These are phyloP conservation scores for Cryptus armator DNA, from an alignment of 2,888 invertebrate genomes.

Conservation along the genomic window DNA sequence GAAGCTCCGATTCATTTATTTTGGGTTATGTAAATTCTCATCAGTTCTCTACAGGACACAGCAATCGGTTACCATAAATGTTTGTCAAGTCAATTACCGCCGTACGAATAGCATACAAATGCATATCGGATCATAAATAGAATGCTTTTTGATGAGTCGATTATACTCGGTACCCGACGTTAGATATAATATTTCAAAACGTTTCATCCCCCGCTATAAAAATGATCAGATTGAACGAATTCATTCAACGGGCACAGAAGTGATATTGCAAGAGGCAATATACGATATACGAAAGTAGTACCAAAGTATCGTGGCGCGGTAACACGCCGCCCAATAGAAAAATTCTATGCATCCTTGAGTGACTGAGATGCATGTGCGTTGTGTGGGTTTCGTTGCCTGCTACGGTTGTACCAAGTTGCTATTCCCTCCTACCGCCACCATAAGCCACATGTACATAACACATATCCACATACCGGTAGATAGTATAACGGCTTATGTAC, in stretches of 20 bases:
- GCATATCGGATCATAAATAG: no score
- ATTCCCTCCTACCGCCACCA: neutral
- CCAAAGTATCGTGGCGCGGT: conserved; percentile 61
- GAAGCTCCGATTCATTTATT: neutral
- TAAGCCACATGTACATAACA: neutral
- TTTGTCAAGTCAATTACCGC: neutral
- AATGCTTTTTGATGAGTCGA: neutral
- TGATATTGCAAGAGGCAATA: conserved; percentile 3
- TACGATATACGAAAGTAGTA: conserved; percentile 48
- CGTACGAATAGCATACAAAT: no score
- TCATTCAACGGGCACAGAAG: conserved; percentile 22
- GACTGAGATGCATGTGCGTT: conserved; percentile 52
- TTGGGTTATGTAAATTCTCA: neutral
- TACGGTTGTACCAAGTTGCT: neutral
- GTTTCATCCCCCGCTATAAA: neutral
- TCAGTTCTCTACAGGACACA: neutral
- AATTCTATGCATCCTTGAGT: conserved; percentile 73
- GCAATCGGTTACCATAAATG: neutral
- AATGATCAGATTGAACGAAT: conserved; percentile 33
- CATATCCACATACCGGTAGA: neutral
- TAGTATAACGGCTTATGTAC: conserved; percentile 1
- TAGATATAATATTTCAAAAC: neutral
- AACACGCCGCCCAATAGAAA: conserved; percentile 68
- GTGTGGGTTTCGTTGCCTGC: conserved; percentile 21
- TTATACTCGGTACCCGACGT: neutral